Conservation (phyloP, 2,888 invertebrate genomes). For the Coelopa pilipes region DNA sequence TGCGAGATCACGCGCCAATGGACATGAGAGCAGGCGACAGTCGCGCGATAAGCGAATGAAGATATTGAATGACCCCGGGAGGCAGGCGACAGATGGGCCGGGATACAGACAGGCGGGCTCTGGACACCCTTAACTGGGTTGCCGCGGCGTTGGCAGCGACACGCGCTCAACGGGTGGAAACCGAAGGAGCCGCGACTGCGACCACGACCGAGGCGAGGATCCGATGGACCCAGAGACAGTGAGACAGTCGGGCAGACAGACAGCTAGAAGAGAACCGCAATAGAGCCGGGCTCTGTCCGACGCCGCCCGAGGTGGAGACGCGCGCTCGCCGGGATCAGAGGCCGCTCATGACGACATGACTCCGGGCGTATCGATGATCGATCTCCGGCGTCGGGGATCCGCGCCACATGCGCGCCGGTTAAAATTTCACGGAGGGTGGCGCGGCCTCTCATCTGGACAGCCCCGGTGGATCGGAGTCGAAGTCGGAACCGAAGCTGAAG, state of each 20-base stretch:
- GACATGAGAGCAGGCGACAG: not conserved
- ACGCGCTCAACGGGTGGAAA: not conserved
- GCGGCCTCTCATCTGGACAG: too few relatives aligned
- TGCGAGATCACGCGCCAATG: conserved; percentile 23
- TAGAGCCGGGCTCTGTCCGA: too few relatives aligned
- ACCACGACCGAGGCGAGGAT: not conserved
- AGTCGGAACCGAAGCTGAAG: not conserved
- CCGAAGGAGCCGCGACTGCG: not conserved
- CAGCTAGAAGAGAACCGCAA: too few relatives aligned
- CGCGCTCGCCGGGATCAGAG: not conserved
- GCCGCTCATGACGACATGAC: not conserved
- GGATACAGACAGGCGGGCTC: not conserved
- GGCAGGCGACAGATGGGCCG: not conserved
- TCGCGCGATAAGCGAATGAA: conserved; percentile 3
- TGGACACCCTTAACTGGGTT: not conserved
- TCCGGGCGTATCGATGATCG: conserved; percentile 20
- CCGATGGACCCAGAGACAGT: not conserved
- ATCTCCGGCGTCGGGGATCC: not conserved
- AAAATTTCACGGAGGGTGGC: conserved; percentile 10
- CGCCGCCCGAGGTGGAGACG: too few relatives aligned
- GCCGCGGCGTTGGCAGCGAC: not conserved
- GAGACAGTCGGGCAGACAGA: not conserved
- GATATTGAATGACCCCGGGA: not conserved
- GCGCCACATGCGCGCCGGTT: not conserved
- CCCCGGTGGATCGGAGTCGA: too few relatives aligned